Evolutionary conservation across 2,113 vertebrate genomes (phyloP).

Genomic region (Platichthys stellatus): DNA sequence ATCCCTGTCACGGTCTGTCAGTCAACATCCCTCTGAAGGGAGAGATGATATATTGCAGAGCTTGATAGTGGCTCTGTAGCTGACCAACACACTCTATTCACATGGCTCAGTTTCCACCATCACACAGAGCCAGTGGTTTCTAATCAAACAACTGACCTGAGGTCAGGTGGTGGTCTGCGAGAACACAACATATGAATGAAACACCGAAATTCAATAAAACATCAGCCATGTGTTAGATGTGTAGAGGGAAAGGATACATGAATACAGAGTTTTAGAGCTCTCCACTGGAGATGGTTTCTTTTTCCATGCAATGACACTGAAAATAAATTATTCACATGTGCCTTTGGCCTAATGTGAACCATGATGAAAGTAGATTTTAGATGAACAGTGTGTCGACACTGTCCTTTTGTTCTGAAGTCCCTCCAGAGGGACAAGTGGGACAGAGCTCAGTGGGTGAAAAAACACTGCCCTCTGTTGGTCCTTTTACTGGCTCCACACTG

Average conservation of each 20-base stretch:
- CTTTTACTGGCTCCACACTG: background rate
- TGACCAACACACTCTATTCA: background rate
- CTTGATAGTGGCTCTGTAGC: background rate
- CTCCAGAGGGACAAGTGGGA: constrained; percentile 1
- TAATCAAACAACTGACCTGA: constrained; percentile 31
- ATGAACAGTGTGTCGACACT: constrained; percentile 40
- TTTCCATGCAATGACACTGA: constrained; percentile 3
- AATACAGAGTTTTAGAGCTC: background rate
- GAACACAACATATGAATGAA: constrained; percentile 19
- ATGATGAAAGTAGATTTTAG: constrained; percentile 3
- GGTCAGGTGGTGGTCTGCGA: constrained; percentile 3
- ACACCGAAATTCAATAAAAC: constrained; percentile 20
- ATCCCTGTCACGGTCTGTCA: background rate
- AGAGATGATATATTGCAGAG: background rate
- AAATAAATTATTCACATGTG: constrained; percentile 48
- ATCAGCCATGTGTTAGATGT: background rate
- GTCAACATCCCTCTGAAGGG: background rate
- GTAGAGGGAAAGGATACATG: background rate
- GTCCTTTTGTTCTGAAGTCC: constrained; percentile 32
- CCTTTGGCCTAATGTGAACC: constrained; percentile 35
- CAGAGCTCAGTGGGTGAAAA: constrained; percentile 61
- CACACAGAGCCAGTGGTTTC: background rate
- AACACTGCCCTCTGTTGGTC: constrained; percentile 78
- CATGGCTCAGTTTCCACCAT: background rate
- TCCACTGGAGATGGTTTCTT: background rate